Percentiles rank a stretch among this genome's conserved stretches.
These are phyloP conservation scores for Cloeon dipterum DNA, from an alignment of 2,888 invertebrate genomes.

Conservation along the genomic window DNA sequence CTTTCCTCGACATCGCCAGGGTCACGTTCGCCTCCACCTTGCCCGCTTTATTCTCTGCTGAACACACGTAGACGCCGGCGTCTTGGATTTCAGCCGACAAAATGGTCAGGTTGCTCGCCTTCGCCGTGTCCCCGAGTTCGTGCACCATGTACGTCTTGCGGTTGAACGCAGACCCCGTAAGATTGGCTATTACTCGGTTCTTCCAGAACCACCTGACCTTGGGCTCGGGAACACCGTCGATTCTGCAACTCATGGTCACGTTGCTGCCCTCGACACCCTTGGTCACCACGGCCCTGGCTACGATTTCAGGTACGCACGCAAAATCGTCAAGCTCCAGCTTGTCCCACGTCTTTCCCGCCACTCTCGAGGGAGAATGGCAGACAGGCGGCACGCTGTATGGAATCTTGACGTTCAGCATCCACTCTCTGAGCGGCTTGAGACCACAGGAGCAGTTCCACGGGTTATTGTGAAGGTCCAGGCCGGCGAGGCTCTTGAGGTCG, in stretches of 20 bases:
- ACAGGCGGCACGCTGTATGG: conserved; percentile 46
- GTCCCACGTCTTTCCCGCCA: conserved; percentile 46
- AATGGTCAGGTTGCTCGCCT: conserved; percentile 49
- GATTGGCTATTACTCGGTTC: background rate
- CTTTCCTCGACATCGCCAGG: conserved; percentile 40
- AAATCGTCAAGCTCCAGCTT: conserved; percentile 54
- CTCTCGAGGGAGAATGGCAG: conserved; percentile 38
- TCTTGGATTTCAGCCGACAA: conserved; percentile 48
- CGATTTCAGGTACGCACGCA: conserved; percentile 50
- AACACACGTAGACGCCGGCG: conserved; percentile 50
- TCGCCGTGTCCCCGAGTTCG: conserved; percentile 25
- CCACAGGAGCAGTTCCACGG: conserved; percentile 67
- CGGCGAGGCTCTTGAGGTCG: conserved; percentile 41
- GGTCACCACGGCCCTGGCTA: conserved; percentile 30
- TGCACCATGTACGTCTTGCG: conserved; percentile 27
- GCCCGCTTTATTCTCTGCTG: conserved; percentile 61
- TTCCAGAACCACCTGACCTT: conserved; percentile 44
- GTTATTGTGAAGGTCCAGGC: conserved; percentile 51
- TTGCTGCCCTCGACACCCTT: conserved; percentile 47
- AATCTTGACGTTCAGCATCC: conserved; percentile 57
- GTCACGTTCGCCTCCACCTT: conserved; percentile 49
- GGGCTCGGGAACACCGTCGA: conserved; percentile 46
- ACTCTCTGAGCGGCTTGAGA: conserved; percentile 45
- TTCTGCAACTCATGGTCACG: conserved; percentile 45
- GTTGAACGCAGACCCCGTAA: background rate